Evolutionary conservation across 2,797 vertebrate genomes (phyloP), one percentile per base, ranked within the genome.

Genomic region (Labroides dimidiatus): DNA sequence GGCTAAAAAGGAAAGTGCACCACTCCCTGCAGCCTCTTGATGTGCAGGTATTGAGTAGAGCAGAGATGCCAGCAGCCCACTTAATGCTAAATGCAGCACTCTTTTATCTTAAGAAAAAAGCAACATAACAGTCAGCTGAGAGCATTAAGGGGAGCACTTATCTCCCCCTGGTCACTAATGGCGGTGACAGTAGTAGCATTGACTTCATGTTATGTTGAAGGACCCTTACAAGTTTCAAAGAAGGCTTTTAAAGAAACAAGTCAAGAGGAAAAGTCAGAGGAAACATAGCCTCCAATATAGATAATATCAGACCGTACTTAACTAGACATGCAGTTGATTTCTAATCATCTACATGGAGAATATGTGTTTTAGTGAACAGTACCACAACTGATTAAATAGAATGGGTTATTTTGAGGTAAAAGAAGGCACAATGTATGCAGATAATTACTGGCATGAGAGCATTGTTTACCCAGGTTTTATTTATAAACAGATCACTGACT

Each of bases 141-240:
- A 78, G 75, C 37, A 37, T 69, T 61, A 80, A 72, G 70, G 52
- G 43, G 14, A 78, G 80, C 81, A 89, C 84, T 91, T 85, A 85
- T 75, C 88, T 78, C 66, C 64, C 67, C 55, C 54, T 75, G 75
- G 69, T 84, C 87, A 77, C 81, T 85, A 82, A 88, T 84, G 84
- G 78, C 41, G 82, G 75, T 11, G 78, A 81, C 80, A 75, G 69
- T 21, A 57, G 64, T 65, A 19, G 56, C 42, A 19, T 16, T 72
- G 65, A 73, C 67, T 60, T 66, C 48, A 16, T 61, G 55, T 83
- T 41, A 69, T 42, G 64, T 33, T 53, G 19, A 43, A 11, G 60
- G 9, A 20, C 62, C 51, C 11, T 80, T 78, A 80, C 52, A 66
- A 64, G 64, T 20, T 52, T 42, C 24, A 49, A 30, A 66, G 13